Evolutionary conservation across 2,888 invertebrate genomes (phyloP), one percentile per base, ranked within the genome.

Genomic region (Tachina grossa): DNA sequence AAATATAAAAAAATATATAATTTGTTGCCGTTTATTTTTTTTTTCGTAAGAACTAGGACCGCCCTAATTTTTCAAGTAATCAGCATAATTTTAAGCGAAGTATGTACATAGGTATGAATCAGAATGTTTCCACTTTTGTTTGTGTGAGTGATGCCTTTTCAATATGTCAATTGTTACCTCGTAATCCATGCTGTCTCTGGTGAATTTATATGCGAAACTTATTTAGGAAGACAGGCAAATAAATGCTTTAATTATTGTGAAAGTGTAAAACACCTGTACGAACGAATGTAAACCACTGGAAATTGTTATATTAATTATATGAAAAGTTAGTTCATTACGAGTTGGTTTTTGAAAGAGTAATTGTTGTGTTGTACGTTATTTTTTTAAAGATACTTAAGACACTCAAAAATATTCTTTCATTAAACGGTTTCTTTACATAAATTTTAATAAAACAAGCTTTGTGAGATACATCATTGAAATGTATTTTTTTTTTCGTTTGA

Each of bases 61-160:
- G 0, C 22, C 63, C 22, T 74, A 63, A 51, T 63, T 14, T 14
- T 1, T 11, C 41, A 31, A 19, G 16, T 16, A 66, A 74, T 80
- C 66, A 66, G 47, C 72, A 80, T 80, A 66, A 74, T 74, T 66
- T 80, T 14, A 22, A 31, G 57, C 57, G 65, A 19, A 63, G 57
- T 65, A 5, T 22, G 9, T 41, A 10, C 6, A 16, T 59, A 22
- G 66, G 16, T 74, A 47, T 16, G 19, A 65, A 14, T 66, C 45
- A 41, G 13, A 31, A 59, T 72, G 41, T n/a, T 31, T 9, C 55
- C 65, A 80, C 41, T 69, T 69, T 53, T 14, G 19, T 22, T 45
- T 1, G 10, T 4, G 51, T 4, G 51, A 65, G 9, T 22, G 43
- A 22, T 68, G 68, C n/a, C 49, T 65, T 49, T 55, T 72, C 47